A percentile compares a stretch with the other conserved stretches of the same genome.
phyloP scores from a whole-genome alignment of 2,797 vertebrate genomes.

The Danio aesculapii region DNA sequence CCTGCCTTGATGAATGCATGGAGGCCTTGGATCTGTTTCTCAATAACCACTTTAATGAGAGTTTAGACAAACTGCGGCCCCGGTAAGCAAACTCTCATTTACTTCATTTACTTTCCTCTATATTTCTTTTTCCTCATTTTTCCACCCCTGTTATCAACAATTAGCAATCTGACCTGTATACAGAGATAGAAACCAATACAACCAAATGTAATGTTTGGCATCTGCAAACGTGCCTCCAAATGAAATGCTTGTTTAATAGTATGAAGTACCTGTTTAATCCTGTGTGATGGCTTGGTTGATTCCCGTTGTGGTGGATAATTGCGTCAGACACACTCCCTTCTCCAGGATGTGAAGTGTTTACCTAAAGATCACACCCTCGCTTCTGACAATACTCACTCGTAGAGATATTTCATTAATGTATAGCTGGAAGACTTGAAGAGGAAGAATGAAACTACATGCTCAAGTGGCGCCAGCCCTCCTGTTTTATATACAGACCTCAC shows the following conservation, averaged over 20 bases:
- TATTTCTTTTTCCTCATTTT: background rate
- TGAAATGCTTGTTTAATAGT: constrained; percentile 30
- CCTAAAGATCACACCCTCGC: constrained; percentile 77
- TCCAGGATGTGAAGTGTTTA: constrained; percentile 85
- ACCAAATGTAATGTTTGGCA: background rate
- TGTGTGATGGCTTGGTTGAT: background rate
- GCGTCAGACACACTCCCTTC: constrained; percentile 49
- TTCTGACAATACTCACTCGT: constrained; percentile 56
- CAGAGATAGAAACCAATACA: background rate
- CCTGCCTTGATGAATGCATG: constrained; percentile 83
- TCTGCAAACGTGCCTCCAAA: background rate
- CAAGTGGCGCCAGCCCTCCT: background rate
- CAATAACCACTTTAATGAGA: constrained; percentile 86
- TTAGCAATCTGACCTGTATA: background rate
- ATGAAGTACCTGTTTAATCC: constrained; percentile 28
- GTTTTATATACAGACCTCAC: background rate
- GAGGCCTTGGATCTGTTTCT: constrained; percentile 86
- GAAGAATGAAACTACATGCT: background rate
- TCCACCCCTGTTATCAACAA: background rate
- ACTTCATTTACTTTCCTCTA: too few relatives aligned
- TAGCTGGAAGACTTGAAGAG: background rate
- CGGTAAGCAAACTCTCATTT: constrained; percentile 70
- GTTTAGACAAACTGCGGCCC: constrained; percentile 81
- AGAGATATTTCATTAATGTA: background rate
- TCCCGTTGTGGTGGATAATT: background rate